These are phyloP conservation scores for Chascanopsetta lugubris DNA, from an alignment of 2,113 vertebrate genomes.

Conservation along the genomic window DNA sequence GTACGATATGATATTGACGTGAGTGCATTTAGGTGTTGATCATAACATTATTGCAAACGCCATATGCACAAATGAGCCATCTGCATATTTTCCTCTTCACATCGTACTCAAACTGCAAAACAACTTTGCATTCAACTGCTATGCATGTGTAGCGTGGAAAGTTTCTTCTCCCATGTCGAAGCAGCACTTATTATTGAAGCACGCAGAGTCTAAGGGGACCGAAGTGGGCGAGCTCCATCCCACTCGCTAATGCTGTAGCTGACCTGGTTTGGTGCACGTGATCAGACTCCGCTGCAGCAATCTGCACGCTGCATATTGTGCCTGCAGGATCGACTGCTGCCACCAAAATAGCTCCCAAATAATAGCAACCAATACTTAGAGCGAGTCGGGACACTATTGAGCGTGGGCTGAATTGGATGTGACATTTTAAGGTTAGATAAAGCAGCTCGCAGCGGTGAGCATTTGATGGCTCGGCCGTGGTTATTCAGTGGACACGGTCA, in stretches of 20 bases:
- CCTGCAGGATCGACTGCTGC: conserved; percentile 60
- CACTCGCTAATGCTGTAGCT: conserved; percentile 34
- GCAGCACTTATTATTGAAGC: conserved; percentile 5
- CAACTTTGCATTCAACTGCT: not conserved
- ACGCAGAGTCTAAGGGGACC: conserved; percentile 13
- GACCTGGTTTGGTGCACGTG: conserved; percentile 59
- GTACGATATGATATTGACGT: conserved; percentile 15
- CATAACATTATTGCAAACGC: no score
- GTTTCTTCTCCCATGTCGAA: not conserved
- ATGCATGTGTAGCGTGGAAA: not conserved
- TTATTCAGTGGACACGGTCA: conserved; percentile 10
- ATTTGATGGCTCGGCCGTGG: conserved; percentile 31
- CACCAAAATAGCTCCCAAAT: conserved; percentile 74
- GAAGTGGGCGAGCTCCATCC: conserved; percentile 37
- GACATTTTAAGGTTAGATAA: conserved; percentile 71
- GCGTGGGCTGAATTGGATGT: conserved; percentile 60
- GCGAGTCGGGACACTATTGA: conserved; percentile 49
- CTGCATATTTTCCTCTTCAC: not conserved
- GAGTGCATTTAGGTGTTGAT: conserved; percentile 4
- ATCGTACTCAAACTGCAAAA: not conserved
- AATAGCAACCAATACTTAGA: conserved; percentile 54
- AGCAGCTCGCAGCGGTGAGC: conserved; percentile 38
- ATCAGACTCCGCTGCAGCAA: conserved; percentile 36
- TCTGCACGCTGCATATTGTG: conserved; percentile 46
- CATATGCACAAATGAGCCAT: not conserved